A percentile compares a stretch with the other conserved stretches of the same genome.
Evolutionary conservation across 2,113 vertebrate species (phyloP).

Genomic region (Cranoglanis bouderius): DNA sequence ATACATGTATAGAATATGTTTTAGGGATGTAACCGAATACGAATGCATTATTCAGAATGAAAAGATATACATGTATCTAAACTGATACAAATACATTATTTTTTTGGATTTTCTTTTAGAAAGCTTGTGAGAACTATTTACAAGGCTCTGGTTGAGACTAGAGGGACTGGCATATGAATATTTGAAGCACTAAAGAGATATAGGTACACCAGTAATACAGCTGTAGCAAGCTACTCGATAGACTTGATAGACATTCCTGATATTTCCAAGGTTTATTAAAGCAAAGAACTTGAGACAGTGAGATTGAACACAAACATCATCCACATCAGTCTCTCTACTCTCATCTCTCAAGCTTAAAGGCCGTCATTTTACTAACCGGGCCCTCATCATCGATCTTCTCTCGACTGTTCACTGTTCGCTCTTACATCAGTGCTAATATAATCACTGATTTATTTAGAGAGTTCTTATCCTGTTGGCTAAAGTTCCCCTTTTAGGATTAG

Average conservation of each 20-base stretch:
- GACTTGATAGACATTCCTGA: not conserved
- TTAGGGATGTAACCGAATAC: not conserved
- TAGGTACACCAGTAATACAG: not conserved
- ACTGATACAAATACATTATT: not conserved
- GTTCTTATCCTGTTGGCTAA: too few species aligned
- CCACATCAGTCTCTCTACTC: too few species aligned
- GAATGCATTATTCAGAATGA: not conserved
- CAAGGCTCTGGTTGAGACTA: not conserved
- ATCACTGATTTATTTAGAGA: too few species aligned
- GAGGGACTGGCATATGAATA: not conserved
- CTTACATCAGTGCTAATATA: too few species aligned
- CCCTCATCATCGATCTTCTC: not conserved
- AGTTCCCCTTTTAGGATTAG: too few species aligned
- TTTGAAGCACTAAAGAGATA: not conserved
- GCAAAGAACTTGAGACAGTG: too few species aligned
- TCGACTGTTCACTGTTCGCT: too few species aligned
- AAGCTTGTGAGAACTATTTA: too few species aligned
- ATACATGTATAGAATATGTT: not conserved
- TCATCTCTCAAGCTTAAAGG: too few species aligned
- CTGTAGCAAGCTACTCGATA: not conserved
- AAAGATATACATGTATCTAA: not conserved
- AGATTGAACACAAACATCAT: too few species aligned
- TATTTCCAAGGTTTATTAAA: not conserved
- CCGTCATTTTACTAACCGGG: too few species aligned
- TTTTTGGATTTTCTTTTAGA: not conserved